Percentiles rank a stretch among this genome's conserved stretches.
phyloP scores from a whole-genome alignment of 2,113 vertebrate species.

The Noctilio leporinus region DNA sequence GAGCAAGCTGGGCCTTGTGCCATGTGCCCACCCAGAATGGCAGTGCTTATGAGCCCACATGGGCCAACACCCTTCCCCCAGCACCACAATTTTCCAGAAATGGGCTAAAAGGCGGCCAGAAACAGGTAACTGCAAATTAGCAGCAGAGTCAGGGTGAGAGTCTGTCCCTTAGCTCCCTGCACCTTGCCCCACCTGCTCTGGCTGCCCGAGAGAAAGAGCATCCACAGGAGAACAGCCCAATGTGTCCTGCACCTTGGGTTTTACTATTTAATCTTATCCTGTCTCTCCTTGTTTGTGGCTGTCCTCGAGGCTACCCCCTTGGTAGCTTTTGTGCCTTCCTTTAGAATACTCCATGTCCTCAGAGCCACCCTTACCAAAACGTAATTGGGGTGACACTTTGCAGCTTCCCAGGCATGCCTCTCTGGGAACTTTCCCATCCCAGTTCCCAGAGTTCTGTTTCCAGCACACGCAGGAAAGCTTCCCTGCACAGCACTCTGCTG shows the following conservation, averaged over 20 bases:
- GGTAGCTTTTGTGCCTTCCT: neutral
- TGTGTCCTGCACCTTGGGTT: neutral
- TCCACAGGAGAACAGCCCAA: neutral
- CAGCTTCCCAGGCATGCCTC: neutral
- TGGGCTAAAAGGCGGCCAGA: neutral
- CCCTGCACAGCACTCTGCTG: neutral
- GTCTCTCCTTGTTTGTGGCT: neutral
- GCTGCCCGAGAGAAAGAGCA: neutral
- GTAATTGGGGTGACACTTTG: neutral
- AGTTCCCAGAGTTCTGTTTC: neutral
- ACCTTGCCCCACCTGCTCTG: no score
- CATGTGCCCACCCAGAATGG: neutral
- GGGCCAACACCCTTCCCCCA: neutral
- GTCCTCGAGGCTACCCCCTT: neutral
- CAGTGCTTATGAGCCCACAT: accelerated
- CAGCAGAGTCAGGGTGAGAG: neutral
- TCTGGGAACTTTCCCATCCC: neutral
- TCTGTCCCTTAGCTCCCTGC: neutral
- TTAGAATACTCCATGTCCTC: neutral
- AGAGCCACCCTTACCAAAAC: neutral
- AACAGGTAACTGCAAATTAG: neutral
- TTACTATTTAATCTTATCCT: no score
- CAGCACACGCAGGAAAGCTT: neutral
- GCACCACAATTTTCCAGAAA: neutral
- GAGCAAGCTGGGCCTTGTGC: accelerated